A percentile compares a stretch with the other conserved stretches of the same genome.
phyloP scores from a whole-genome alignment of 2,888 invertebrate species.

The Cryptus armator region DNA sequence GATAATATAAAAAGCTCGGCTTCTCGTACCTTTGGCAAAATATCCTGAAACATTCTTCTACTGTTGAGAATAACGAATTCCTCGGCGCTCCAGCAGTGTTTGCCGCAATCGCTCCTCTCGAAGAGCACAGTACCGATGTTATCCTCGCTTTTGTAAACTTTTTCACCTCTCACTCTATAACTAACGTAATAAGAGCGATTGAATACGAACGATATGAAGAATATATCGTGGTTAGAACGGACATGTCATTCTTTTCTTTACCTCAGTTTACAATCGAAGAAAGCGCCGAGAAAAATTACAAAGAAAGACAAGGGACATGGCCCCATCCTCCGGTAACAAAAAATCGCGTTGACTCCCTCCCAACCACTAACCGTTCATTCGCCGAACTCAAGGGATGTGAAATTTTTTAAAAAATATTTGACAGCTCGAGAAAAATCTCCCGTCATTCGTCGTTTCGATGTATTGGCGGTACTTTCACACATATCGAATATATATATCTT shows the following conservation, averaged over 20 bases:
- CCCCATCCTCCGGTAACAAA: conserved; percentile 73
- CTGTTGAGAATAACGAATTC: conserved; percentile 79
- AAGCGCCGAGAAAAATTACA: conserved; percentile 67
- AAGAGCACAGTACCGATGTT: conserved; percentile 82
- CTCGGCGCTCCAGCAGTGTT: conserved; percentile 81
- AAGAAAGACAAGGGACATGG: conserved; percentile 72
- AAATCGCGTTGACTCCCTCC: conserved; percentile 25
- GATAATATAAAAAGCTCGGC: not conserved
- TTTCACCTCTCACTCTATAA: conserved; percentile 70
- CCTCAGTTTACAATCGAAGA: conserved; percentile 56
- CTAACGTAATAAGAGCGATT: not conserved
- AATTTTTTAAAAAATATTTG: conserved; percentile 27
- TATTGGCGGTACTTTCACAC: no score
- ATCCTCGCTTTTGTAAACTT: conserved; percentile 68
- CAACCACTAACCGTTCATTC: conserved; percentile 26
- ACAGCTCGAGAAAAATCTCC: conserved; percentile 30
- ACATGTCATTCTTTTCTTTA: conserved; percentile 55
- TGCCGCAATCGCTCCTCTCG: conserved; percentile 75
- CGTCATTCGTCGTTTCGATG: no score
- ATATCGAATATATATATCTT: no score
- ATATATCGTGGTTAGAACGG: not conserved
- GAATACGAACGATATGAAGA: not conserved
- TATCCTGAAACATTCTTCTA: conserved; percentile 80
- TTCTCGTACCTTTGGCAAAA: conserved; percentile 78
- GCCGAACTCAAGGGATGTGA: conserved; percentile 29